Percentiles rank a stretch among this genome's conserved stretches.
Evolutionary conservation across 2,797 vertebrate species (phyloP).

Genomic region (Tarsius wallacei): DNA sequence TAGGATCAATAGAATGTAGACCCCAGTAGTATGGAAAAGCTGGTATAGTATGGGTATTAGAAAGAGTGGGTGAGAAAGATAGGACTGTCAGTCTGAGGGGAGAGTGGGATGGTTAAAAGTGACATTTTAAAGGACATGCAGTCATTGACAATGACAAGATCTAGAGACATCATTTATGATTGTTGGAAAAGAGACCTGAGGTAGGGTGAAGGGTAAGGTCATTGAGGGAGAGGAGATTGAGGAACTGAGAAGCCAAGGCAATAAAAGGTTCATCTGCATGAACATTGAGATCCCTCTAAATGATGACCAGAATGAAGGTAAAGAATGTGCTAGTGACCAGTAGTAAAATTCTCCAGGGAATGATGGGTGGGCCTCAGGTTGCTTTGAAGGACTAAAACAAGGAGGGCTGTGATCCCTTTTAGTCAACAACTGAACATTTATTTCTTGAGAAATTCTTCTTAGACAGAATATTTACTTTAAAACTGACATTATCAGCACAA

Average conservation of each 20-base stretch:
- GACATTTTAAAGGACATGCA: background rate
- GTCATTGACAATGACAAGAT: background rate
- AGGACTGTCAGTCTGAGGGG: background rate
- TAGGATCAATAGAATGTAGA: background rate
- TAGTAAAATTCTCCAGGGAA: background rate
- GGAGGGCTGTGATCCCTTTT: background rate
- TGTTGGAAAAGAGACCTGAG: background rate
- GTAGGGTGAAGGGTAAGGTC: background rate
- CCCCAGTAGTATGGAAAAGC: background rate
- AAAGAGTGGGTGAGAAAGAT: background rate
- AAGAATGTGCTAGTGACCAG: background rate
- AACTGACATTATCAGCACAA: background rate
- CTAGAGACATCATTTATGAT: background rate
- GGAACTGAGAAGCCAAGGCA: background rate
- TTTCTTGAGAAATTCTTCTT: constrained; percentile 26
- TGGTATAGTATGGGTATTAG: background rate
- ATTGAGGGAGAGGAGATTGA: background rate
- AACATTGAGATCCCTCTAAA: background rate
- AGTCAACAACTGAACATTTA: background rate
- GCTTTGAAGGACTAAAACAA: background rate
- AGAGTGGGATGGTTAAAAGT: background rate
- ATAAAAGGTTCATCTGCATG: background rate
- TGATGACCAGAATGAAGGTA: background rate
- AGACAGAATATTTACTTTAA: background rate
- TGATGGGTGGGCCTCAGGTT: rapidly evolving